Conservation (phyloP, 2,888 invertebrate genomes). For the Drosophila greeni region DNA sequence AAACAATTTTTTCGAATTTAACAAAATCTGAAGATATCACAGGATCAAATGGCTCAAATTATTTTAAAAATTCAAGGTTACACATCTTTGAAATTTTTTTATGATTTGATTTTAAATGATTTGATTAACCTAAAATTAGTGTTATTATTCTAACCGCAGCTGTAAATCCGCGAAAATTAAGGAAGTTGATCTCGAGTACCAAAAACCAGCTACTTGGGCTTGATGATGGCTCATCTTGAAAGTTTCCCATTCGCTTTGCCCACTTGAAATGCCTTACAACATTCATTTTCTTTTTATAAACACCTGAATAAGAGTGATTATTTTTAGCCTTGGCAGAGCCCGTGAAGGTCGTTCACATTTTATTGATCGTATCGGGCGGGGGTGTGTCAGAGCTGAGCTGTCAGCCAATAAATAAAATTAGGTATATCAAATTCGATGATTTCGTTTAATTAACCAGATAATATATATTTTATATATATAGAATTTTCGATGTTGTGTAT, state of each 20-base stretch:
- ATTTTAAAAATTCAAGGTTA: too few relatives aligned
- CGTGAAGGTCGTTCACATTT: conserved; percentile 28
- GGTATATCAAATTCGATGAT: conserved; percentile 17
- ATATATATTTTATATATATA: conserved; percentile 42
- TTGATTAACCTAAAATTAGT: neutral
- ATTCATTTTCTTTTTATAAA: conserved; percentile 19
- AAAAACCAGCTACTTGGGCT: neutral
- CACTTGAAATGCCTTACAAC: conserved; percentile 13
- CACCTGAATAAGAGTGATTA: conserved; percentile 22
- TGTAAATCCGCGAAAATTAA: neutral
- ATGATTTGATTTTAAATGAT: neutral
- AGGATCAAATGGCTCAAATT: too few relatives aligned
- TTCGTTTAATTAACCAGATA: conserved; percentile 41
- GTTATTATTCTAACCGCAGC: neutral
- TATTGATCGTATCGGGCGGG: conserved; percentile 9
- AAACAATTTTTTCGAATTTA: too few relatives aligned
- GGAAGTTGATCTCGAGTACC: neutral
- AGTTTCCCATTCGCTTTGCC: neutral
- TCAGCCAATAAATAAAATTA: conserved; percentile 19
- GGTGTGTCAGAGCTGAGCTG: conserved; percentile 20
- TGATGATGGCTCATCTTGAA: neutral
- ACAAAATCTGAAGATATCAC: too few relatives aligned
- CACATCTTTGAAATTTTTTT: too few relatives aligned
- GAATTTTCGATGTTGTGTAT: conserved; percentile 41
- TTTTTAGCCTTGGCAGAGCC: conserved; percentile 25